Evolutionary conservation across 2,113 vertebrate species (phyloP).

Genomic region (Grus americana): DNA sequence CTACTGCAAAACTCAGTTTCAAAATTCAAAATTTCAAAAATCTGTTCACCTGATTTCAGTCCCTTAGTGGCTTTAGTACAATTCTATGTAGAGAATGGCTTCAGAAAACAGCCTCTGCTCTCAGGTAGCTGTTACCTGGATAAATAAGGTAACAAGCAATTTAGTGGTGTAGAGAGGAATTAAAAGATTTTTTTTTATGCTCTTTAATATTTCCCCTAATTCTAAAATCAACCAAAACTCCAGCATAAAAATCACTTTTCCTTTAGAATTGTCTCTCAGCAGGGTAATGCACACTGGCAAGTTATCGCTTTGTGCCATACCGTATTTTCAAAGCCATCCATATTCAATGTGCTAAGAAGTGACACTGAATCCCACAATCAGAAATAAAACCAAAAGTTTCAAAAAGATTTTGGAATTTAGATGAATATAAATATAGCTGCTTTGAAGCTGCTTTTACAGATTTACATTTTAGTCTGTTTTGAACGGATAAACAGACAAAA

Average conservation of each 20-base stretch:
- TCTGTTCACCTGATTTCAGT: neutral
- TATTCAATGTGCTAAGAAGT: neutral
- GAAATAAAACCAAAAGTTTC: constrained; percentile 3
- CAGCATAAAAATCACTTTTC: neutral
- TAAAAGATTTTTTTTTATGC: neutral
- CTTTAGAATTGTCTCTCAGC: constrained; percentile 17
- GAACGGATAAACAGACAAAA: constrained; percentile 3
- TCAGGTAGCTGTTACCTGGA: neutral
- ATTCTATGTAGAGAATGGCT: neutral
- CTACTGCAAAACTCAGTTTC: neutral
- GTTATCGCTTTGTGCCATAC: neutral
- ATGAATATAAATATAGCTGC: constrained; percentile 17
- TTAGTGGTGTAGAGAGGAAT: neutral
- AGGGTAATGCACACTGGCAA: neutral
- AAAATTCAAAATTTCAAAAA: too few species aligned
- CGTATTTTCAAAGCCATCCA: neutral
- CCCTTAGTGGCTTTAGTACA: neutral
- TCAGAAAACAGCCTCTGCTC: neutral
- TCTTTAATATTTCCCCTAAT: constrained; percentile 8
- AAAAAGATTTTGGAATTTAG: constrained; percentile 44
- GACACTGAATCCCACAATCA: neutral
- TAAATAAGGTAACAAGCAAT: neutral
- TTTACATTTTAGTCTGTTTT: constrained; percentile 42
- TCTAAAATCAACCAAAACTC: neutral
- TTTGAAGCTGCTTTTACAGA: constrained; percentile 49